Conservation (phyloP, 2,797 vertebrate genomes). For the Peromyscus eremicus region DNA sequence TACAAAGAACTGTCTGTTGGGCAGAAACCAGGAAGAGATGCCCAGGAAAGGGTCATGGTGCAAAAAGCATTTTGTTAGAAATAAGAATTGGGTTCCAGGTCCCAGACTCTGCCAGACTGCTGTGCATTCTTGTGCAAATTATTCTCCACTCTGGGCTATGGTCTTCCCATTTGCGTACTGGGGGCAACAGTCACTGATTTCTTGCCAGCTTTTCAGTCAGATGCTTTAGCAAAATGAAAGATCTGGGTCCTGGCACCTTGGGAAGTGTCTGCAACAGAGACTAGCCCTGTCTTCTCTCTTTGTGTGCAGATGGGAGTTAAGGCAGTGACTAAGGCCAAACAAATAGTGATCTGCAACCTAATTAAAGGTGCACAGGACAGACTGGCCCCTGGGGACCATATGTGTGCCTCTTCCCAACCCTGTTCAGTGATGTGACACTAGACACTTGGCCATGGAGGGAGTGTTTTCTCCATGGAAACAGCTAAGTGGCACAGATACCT, state of each 20-base stretch:
- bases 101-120: not conserved
- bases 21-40: not conserved
- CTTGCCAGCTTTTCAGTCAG: not conserved
- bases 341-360: not conserved
- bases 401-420: not conserved
- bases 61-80: not conserved
- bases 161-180: not conserved
- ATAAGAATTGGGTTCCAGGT: not conserved
- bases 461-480: not conserved
- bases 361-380: not conserved
- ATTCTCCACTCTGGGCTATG: not conserved
- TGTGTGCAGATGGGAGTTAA: not conserved
- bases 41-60: fast-evolving
- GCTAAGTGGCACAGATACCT: not conserved
- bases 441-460: not conserved
- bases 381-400: fast-evolving
- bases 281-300: not conserved
- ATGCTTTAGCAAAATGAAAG: not conserved
- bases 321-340: not conserved
- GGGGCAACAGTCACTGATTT: not conserved
- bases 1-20: not conserved
- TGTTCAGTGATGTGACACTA: not conserved
- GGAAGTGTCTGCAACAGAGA: not conserved
- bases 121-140: not conserved
- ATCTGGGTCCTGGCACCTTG: not conserved